A percentile compares a stretch with the other conserved stretches of the same genome.
Evolutionary conservation across 2,113 vertebrate species (phyloP).

Genomic region (Halichoerus grypus): DNA sequence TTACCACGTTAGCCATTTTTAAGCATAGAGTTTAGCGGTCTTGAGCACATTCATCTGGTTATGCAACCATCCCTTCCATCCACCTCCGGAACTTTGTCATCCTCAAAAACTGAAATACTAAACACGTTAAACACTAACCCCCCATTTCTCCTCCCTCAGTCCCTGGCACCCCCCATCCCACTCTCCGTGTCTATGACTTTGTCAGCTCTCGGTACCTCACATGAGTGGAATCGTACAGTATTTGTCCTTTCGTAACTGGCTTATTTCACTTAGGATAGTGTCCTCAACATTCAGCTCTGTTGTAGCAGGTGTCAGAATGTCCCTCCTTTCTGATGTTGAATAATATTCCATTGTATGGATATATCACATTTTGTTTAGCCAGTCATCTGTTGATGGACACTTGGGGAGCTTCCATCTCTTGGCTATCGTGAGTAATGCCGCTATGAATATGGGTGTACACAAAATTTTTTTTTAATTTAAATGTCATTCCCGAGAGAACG

Average conservation of each 20-base stretch:
- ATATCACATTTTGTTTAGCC: too few species aligned
- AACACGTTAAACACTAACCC: neutral
- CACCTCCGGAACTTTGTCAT: neutral
- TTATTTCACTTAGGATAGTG: neutral
- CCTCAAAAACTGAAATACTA: neutral
- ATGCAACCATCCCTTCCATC: neutral
- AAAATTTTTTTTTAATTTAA: neutral
- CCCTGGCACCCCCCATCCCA: neutral
- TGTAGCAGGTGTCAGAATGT: neutral
- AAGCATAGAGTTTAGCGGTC: neutral
- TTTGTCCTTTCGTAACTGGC: neutral
- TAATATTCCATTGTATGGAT: neutral
- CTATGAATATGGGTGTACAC: neutral
- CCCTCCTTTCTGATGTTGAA: neutral
- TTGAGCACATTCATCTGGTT: neutral
- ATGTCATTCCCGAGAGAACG: neutral
- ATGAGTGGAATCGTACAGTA: neutral
- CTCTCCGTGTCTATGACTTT: neutral
- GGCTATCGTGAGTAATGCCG: neutral
- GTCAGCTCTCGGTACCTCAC: neutral
- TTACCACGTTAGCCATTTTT: neutral
- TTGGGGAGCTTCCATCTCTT: neutral
- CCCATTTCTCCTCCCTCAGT: rapidly evolving
- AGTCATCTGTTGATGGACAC: neutral
- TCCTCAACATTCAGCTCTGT: neutral